Percentiles rank a stretch among this genome's conserved stretches.
Conservation (phyloP, 1,140 invertebrate genomes). For the Triops cancriformis region DNA sequence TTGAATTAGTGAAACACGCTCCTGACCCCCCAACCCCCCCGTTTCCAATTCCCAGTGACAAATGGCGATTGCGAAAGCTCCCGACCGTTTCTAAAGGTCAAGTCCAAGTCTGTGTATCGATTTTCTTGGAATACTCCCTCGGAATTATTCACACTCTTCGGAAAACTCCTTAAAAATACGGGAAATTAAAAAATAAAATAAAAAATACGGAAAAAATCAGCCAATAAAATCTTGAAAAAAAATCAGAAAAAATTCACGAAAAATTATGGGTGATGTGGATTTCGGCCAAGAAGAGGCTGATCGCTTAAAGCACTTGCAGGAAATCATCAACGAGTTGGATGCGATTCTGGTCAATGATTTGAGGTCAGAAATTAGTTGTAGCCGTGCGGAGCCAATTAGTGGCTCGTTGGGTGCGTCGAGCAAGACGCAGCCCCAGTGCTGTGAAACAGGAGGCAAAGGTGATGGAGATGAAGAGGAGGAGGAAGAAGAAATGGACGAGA, state of each 20-base stretch:
- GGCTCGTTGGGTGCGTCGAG: background rate
- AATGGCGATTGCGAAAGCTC: background rate
- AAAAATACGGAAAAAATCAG: no score
- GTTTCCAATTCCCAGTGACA: background rate
- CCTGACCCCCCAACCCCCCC: no score
- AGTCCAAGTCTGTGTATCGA: background rate
- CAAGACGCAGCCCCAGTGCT: background rate
- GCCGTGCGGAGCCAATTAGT: background rate
- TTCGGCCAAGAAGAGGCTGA: background rate
- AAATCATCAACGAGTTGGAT: slow-evolving; percentile 1
- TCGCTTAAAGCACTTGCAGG: background rate
- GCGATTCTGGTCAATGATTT: background rate
- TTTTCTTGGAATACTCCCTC: background rate
- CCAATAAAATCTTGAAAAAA: background rate
- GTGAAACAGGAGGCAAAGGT: background rate
- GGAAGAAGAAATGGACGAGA: background rate
- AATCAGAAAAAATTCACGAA: background rate
- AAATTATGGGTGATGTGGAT: background rate
- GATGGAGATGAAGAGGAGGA: background rate
- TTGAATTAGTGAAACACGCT: no score
- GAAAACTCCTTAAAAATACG: no score
- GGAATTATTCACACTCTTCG: no score
- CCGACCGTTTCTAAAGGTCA: background rate
- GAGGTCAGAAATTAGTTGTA: background rate
- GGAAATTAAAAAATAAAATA: no score